phyloP scores from a whole-genome alignment of 1,140 invertebrate species.

The Drosophila truncata region DNA sequence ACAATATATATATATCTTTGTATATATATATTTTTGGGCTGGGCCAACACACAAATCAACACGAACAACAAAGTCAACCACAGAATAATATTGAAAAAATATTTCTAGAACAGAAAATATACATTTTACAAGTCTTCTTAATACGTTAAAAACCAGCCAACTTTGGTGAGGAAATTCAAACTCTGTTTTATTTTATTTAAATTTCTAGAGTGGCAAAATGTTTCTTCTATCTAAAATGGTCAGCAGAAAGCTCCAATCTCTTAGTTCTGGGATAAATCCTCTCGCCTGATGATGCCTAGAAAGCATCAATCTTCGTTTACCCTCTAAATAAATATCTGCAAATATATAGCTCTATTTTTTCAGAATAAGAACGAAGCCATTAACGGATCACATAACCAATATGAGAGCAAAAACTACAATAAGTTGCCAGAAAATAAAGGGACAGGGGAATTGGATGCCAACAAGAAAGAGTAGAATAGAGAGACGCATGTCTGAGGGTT shows the following conservation, averaged over 20 bases:
- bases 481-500: constrained; percentile 10
- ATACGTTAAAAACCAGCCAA: constrained; percentile 1
- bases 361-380: constrained; percentile 8
- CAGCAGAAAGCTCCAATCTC: too few relatives aligned
- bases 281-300: too few relatives aligned
- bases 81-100: constrained; percentile 33
- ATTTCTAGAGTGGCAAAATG: too few relatives aligned
- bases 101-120: constrained; percentile 1
- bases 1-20: constrained; percentile 2
- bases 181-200: too few relatives aligned
- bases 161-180: neutral
- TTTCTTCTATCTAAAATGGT: too few relatives aligned
- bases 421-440: constrained; percentile 2
- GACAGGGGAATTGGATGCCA: neutral
- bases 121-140: neutral
- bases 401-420: constrained; percentile 10
- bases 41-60: neutral
- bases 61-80: constrained; percentile 10
- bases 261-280: too few relatives aligned
- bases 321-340: too few relatives aligned
- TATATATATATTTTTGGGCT: constrained; percentile 6
- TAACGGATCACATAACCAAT: constrained; percentile 42
- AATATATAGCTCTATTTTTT: too few relatives aligned
- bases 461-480: neutral
- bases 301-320: too few relatives aligned